Evolutionary conservation across 2,797 vertebrate species (phyloP), one percentile per base, ranked within the genome.

Genomic region (Pseudomugil tenellus): DNA sequence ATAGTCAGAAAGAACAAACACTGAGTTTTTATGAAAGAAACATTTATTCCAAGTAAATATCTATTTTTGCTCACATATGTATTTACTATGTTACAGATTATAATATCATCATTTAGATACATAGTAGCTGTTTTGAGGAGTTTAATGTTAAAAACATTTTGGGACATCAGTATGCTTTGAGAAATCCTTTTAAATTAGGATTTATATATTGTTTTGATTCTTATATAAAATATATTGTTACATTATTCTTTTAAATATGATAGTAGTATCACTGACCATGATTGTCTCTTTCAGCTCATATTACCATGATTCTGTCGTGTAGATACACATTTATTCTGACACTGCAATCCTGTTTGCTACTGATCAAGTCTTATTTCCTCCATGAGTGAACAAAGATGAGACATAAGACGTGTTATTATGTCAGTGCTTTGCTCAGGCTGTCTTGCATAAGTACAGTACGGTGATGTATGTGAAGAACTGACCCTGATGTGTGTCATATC

Each of bases 401-500:
- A 68, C 56, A 54, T 21, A 1, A 31, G 25, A 59, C 43, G 56
- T 23, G 54, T 66, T 59, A 28, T 76, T 74, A 32, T 23, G 69
- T 83, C 41, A 59, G 26, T 10, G 9, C 58, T 62, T 55, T 32
- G 31, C 35, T 64, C 58, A 32, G 63, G 41, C 67, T 70, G 17
- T 32, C 58, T 10, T 48, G 66, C 25, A 51, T 70, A 62, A 62
- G 70, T 49, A 60, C 58, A 46, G 67, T 29, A 26, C 53, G 52
- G 65, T 26, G 67, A 66, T 65, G 79, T 72, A 64, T 35, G 28
- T 77, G 66, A 46, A 63, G 77, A 14, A 52, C 8, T 81, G 77
- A 86, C 83, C 81, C 71, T 21, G 57, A 66, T 77, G 81, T 87
- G 80, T 87, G 72, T 91, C 61, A 46, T 75, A 55, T 55, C 70